Evolutionary conservation across 2,797 vertebrate genomes (phyloP), one percentile per base, ranked within the genome.

Genomic region (Girardinus metallicus): DNA sequence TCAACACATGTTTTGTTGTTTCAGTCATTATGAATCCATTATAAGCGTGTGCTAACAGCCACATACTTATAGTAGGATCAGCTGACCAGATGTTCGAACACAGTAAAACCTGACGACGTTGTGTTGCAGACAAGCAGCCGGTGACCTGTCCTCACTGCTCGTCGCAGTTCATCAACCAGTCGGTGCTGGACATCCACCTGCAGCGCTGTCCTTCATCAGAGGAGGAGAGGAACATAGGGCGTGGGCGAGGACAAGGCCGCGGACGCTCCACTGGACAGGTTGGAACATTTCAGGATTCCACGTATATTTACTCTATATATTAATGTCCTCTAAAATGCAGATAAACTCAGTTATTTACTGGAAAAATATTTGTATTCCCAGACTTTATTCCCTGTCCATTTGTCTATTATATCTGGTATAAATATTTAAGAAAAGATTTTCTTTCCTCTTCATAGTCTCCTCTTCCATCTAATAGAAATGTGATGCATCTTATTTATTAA

Each of bases 101-200:
- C 62, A 74, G 75, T 87, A 2, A 84, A 76, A 74, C 47, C 31
- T 71, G 49, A 74, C 62, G 18, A 49, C 72, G 12, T 87, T 81
- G 62, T 64, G 23, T 84, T 77, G 41, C 94, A 21, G 97, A 97
- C 11, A 95, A 95, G 73, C 84, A 96, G 84, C 97, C 97, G 0
- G 95, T 95, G 1, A 88, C 87, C 0, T 98, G 97, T 76, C 77
- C 90, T 0, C 95, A 95, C 70, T 99, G 97, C 15, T 93, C 96
- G 0, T 94, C 97, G 0, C 96, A 97, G 90, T 99, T 98, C 73
- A 94, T 96, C 43, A 96, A 96, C 9, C 92, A 96, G 0, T 87
- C 95, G 0, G 96, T 97, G 49, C 93, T 98, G 66, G 95, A 96
- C 0, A 96, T 97, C 73, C 97, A 99, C 91, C 91, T 96, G 36